These are phyloP conservation scores for Calephelis nemesis DNA, from an alignment of 1,140 invertebrate species.

Conservation along the genomic window DNA sequence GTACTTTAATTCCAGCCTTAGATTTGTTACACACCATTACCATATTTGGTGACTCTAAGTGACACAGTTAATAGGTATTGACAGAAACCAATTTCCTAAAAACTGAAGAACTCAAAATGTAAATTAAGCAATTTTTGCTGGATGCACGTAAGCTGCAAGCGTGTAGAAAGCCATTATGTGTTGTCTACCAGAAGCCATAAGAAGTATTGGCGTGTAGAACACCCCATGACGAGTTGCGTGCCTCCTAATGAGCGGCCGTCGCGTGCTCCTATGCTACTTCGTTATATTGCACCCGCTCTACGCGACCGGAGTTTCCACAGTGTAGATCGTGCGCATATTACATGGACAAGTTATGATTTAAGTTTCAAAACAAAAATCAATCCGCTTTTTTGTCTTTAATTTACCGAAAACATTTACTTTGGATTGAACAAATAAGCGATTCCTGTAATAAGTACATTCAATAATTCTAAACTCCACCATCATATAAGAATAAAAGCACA, in stretches of 20 bases:
- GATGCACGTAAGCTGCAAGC: conserved; percentile 32
- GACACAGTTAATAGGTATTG: too few relatives aligned
- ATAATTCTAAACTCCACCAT: too few relatives aligned
- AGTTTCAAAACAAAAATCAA: neutral
- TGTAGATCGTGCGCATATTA: neutral
- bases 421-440: too few relatives aligned
- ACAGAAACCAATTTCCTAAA: too few relatives aligned
- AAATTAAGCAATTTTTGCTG: neutral
- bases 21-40: too few relatives aligned
- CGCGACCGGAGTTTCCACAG: conserved; percentile 18
- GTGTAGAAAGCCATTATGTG: conserved; percentile 54
- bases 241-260: conserved; percentile 66
- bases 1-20: too few relatives aligned
- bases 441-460: too few relatives aligned
- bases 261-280: conserved; percentile 66
- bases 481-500: too few relatives aligned
- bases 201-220: conserved; percentile 48
- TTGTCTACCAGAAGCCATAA: conserved; percentile 59
- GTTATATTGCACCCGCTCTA: conserved; percentile 59
- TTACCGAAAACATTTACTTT: neutral
- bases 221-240: conserved; percentile 56
- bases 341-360: neutral
- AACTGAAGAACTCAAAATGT: too few relatives aligned
- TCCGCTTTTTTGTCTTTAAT: neutral
- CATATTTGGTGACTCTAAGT: too few relatives aligned